Percentiles rank a stretch among this genome's conserved stretches.
Evolutionary conservation across 2,888 invertebrate genomes (phyloP).

Genomic region (Acleris laterana): DNA sequence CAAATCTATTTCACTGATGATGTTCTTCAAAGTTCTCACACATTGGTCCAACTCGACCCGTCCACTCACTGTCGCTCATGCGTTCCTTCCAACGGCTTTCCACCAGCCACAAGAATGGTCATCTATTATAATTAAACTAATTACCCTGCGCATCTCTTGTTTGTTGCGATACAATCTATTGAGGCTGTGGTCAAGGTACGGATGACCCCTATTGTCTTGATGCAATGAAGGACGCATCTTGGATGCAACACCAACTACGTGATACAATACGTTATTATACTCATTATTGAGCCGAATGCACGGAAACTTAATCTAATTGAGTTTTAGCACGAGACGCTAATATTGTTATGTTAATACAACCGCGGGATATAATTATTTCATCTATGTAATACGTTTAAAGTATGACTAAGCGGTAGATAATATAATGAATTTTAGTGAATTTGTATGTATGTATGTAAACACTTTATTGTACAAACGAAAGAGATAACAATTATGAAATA

Average conservation of each 20-base stretch:
- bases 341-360: constrained; percentile 1
- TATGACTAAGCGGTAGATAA: neutral
- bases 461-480: no score
- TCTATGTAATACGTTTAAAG: neutral
- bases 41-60: neutral
- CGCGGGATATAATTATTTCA: constrained; percentile 9
- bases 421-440: neutral
- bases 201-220: constrained; percentile 27
- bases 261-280: constrained; percentile 25
- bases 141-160: constrained; percentile 21
- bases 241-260: constrained; percentile 5
- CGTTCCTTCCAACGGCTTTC: neutral
- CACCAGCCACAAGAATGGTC: constrained; percentile 10
- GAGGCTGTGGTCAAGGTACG: constrained; percentile 30
- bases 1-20: no score
- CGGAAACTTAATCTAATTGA: constrained; percentile 12
- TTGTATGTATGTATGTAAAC: no score
- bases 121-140: constrained; percentile 32
- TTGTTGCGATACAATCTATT: constrained; percentile 31
- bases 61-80: constrained; percentile 24
- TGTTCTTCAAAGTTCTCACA: no score
- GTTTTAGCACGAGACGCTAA: constrained; percentile 23
- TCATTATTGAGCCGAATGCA: constrained; percentile 18
- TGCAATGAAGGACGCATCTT: constrained; percentile 17
- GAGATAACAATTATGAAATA: no score